Conservation (phyloP, 1,140 invertebrate genomes). For the Drosophila pseudoobscura region DNA sequence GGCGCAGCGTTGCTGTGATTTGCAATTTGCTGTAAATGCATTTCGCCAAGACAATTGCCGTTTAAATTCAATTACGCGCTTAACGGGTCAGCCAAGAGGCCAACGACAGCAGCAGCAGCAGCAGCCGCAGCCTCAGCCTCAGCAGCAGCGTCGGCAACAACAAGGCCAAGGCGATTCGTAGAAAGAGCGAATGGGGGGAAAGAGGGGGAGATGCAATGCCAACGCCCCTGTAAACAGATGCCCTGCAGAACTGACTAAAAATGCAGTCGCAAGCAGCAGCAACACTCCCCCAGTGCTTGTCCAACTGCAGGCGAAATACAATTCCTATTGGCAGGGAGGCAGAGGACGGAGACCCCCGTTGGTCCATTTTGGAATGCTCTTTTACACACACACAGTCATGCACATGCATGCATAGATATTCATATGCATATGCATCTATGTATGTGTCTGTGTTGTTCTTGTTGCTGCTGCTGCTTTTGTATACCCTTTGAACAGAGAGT, state of each 20-base stretch:
- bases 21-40: constrained; percentile 46
- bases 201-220: constrained; percentile 5
- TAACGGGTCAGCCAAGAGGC: constrained; percentile 58
- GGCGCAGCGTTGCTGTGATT: constrained; percentile 24
- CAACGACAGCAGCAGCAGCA: constrained; percentile 34
- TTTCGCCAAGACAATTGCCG: constrained; percentile 61
- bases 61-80: constrained; percentile 73
- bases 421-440: constrained; percentile 10
- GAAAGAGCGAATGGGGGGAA: constrained; percentile 12
- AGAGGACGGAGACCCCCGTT: constrained; percentile 39
- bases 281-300: constrained; percentile 19
- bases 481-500: no score
- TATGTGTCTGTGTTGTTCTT: constrained; percentile 41
- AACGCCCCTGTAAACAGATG: constrained; percentile 47
- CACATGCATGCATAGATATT: constrained; percentile 11
- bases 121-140: constrained; percentile 8
- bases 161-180: constrained; percentile 32
- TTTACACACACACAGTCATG: constrained; percentile 19
- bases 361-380: constrained; percentile 72
- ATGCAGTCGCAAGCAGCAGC: constrained; percentile 19
- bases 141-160: constrained; percentile 2
- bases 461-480: constrained; percentile 34
- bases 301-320: constrained; percentile 45
- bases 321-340: constrained; percentile 54
- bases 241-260: constrained; percentile 21